A percentile compares a stretch with the other conserved stretches of the same genome.
Conservation (phyloP, 2,797 vertebrate genomes). For the Artibeus jamaicensis region DNA sequence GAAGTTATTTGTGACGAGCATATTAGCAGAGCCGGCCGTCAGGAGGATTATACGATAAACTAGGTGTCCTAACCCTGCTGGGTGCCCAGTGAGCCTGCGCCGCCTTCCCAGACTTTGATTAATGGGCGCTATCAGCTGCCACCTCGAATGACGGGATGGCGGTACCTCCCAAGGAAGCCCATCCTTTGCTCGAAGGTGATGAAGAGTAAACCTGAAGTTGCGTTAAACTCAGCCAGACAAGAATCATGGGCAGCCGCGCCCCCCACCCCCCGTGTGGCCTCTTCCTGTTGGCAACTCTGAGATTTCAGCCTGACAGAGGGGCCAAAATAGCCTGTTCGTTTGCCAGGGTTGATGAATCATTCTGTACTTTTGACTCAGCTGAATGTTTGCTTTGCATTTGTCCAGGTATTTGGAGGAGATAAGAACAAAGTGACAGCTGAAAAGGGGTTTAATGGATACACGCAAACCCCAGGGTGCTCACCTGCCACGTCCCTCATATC, state of each 20-base stretch:
- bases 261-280: too few relatives aligned
- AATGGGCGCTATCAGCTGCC: slow-evolving; percentile 67
- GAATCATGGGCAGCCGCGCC: slow-evolving; percentile 72
- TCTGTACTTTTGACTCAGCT: slow-evolving; percentile 86
- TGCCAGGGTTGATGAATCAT: slow-evolving; percentile 90
- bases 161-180: slow-evolving; percentile 63
- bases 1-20: slow-evolving; percentile 67
- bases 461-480: slow-evolving; percentile 49
- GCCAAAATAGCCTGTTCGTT: slow-evolving; percentile 82
- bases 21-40: slow-evolving; percentile 59
- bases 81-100: slow-evolving; percentile 10
- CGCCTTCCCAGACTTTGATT: slow-evolving; percentile 69
- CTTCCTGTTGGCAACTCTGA: slow-evolving; percentile 76
- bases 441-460: slow-evolving; percentile 69
- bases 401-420: slow-evolving; percentile 82
- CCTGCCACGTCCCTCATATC: slow-evolving; percentile 49
- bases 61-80: slow-evolving; percentile 60
- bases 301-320: slow-evolving; percentile 69
- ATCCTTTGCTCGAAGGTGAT: slow-evolving; percentile 81
- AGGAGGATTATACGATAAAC: slow-evolving; percentile 40
- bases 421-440: slow-evolving; percentile 77
- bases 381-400: slow-evolving; percentile 85
- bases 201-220: slow-evolving; percentile 80
- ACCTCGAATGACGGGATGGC: background rate
- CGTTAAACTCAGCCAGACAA: slow-evolving; percentile 87